Evolutionary conservation across 2,888 invertebrate species (phyloP), one percentile per base, ranked within the genome.

Genomic region (Ernsta delagoae): DNA sequence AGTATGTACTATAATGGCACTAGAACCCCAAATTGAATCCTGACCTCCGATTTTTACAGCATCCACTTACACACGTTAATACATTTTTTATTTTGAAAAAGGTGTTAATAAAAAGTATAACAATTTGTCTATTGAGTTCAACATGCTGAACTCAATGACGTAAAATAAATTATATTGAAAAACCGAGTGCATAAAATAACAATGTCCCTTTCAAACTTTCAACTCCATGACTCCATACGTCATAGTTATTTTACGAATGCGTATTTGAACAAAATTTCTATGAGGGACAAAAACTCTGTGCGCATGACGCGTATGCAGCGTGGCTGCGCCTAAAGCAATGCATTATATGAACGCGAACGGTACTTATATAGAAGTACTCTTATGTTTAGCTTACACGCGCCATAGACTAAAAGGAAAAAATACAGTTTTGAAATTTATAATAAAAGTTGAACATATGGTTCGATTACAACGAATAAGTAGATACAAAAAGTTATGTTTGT

Each of bases 241-340:
- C 59, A 63, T 54, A 59, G 59, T 65, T 36, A 65, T 65, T 65
- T 65, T 59, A 59, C 65, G 65, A 65, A 65, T 59, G 65, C 65
- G 65, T 65, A 59, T 65, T 65, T 65, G 59, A 65, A 65, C 65
- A 65, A 65, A 59, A 65, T 59, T 59, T 59, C 65, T 65, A 65
- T 65, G 65, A 39, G 48, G 59, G 59, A 65, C 59, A 65, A 50
- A 65, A 50, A 65, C 5, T 24, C 12, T 41, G 61, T 57, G 64
- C 56, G 64, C 48, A 65, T 48, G 61, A 61, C 61, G 61, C 36
- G 16, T 60, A 31, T 45, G 36, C 34, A 48, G 60, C 5, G 41
- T 9, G 9, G 41, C 48, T 36, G 5, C 50, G 65, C 65, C 65
- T 57, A 39, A 59, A 65, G 65, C 59, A 41, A 59, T 31, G 59